Percentiles rank a stretch among this genome's conserved stretches.
These are phyloP conservation scores for Phodopus roborovskii DNA, from an alignment of 2,113 vertebrate genomes.

Conservation along the genomic window DNA sequence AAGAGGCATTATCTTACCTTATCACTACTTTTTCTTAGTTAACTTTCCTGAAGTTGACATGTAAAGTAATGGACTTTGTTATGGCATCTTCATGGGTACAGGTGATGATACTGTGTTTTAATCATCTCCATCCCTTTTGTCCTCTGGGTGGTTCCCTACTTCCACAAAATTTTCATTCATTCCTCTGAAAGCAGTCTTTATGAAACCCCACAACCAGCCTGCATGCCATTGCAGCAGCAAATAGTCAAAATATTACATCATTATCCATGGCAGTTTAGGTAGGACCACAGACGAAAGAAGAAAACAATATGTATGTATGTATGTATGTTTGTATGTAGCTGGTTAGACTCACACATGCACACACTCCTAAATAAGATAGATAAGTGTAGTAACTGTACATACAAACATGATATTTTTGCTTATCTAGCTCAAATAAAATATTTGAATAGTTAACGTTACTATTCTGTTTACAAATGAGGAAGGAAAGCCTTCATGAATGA, in stretches of 20 bases:
- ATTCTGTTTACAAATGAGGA: background rate
- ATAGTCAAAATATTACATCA: background rate
- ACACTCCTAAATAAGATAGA: background rate
- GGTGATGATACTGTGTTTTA: background rate
- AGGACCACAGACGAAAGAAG: background rate
- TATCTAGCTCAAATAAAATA: constrained; percentile 2
- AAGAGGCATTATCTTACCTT: background rate
- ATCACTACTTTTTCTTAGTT: background rate
- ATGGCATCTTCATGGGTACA: no score
- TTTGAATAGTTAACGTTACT: background rate
- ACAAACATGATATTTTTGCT: background rate
- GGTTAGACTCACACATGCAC: background rate
- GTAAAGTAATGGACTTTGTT: background rate
- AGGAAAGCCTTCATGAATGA: background rate
- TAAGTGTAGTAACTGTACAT: background rate
- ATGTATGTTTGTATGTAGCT: fast-evolving
- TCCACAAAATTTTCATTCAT: background rate
- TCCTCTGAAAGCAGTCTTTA: background rate
- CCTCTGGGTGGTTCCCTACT: no score
- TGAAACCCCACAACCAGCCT: background rate
- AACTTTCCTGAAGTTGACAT: background rate
- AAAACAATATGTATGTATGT: background rate
- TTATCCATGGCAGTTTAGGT: background rate
- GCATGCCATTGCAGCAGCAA: background rate
- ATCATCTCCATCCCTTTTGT: no score